Base-by-base conservation (phyloP, 2,797 vertebrate genomes). In the Chanos chanos region DNA sequence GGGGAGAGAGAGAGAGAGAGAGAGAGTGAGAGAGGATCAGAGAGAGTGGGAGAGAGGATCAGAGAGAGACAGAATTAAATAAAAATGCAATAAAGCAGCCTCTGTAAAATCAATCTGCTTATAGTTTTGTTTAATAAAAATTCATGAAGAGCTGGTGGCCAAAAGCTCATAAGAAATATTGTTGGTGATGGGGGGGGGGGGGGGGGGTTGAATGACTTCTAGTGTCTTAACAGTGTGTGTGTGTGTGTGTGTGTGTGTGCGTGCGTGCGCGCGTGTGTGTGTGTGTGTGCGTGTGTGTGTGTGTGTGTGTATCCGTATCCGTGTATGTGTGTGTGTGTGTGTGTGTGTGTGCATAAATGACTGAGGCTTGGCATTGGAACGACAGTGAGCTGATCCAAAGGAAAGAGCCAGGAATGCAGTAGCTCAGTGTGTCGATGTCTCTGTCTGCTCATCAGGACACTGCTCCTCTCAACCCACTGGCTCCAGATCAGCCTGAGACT, bases 71-170 rank as follows among this genome's bases (percentile, higher is more conserved):
- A 89, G 90, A 94, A 95, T 96, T 94, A 94, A 94, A 94, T 94
- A 96, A 95, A 94, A 96, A 94, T 90, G 93, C 93, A 95, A 96
- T 95, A 95, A 94, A 93, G 91, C 92, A 89, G 89, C 72, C 81
- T 59, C 84, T 92, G 92, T 91, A 92, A 95, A 97, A 96, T 97
- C 95, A 96, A 96, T 97, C 93, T 93, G 91, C 92, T 94, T 96
- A 94, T 91, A 94, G 90, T 95, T 96, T 95, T 95, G 94, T 94
- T 95, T 95, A 96, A 95, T 96, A 97, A 96, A 95, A 97, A 95
- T 95, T 95, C 93, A 95, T 95, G 94, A 96, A 94, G 92, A 92
- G 90, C 90, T 89, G 87, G 89, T 76, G 90, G 90, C 87, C 87
- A 85, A 90, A 88, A 90, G 89, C 90, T 92, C 87, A 91, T 89